phyloP scores from a whole-genome alignment of 2,888 invertebrate species.

The Ichneumon xanthorius region DNA sequence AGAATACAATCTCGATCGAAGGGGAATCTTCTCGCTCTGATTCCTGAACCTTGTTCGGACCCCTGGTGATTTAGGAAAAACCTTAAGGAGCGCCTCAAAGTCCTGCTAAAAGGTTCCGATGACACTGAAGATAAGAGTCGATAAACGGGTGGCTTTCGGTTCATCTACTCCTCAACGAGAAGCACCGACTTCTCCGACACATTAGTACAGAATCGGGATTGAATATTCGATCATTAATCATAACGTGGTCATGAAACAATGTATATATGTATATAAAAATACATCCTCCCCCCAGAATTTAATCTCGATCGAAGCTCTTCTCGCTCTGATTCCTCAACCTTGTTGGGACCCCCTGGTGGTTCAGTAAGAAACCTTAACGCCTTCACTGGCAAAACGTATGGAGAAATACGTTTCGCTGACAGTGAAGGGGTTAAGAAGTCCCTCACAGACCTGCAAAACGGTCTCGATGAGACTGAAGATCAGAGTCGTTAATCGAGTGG shows the following conservation, averaged over 20 bases:
- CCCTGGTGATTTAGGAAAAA: conserved; percentile 48
- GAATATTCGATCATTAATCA: too few relatives aligned
- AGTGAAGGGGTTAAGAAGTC: not conserved
- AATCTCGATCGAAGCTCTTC: conserved; percentile 12
- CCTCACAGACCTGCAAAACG: conserved; percentile 29
- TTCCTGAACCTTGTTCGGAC: conserved; percentile 45
- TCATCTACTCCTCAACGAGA: conserved; percentile 12
- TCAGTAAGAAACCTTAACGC: conserved; percentile 33
- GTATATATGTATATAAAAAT: not conserved
- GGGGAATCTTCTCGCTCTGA: conserved; percentile 42
- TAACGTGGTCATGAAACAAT: too few relatives aligned
- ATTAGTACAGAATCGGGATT: too few relatives aligned
- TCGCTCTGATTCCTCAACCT: conserved; percentile 52
- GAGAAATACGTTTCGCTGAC: too few relatives aligned
- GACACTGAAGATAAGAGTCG: conserved; percentile 53
- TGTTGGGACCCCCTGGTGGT: conserved; percentile 38
- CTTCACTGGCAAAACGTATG: too few relatives aligned
- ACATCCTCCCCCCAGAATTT: not conserved
- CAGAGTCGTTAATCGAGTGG: conserved; percentile 31
- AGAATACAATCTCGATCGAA: conserved; percentile 7
- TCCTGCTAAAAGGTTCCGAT: conserved; percentile 45
- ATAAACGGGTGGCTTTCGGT: conserved; percentile 37
- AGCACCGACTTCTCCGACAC: conserved; percentile 6
- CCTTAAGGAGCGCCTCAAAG: conserved; percentile 6
- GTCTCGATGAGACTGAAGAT: conserved; percentile 59